Base-by-base conservation (phyloP, 2,888 invertebrate species). In the Agonum fuliginosum region DNA sequence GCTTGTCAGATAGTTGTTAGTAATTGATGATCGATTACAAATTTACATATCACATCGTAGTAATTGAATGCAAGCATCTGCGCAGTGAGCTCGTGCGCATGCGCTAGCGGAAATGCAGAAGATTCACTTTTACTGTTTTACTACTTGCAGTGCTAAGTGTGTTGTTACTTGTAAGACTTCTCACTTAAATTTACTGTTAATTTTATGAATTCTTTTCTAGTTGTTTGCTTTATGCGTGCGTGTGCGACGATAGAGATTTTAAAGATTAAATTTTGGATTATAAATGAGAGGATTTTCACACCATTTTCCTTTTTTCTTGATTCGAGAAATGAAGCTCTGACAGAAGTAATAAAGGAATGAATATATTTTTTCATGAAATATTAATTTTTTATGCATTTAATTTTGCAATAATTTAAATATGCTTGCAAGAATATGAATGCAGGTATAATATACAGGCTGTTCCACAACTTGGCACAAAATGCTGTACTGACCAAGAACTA, bases 21-120 rank as follows among this genome's bases (percentile, higher is more conserved):
- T 72, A 72, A 72, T 54, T 72, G 71, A 72, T 72, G 71, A 72
- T 72, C 71, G 71, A 72, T 72, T 72, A 72, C 71, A 34, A 51
- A 72, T 72, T 72, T 72, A 72, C 71, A 72, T 72, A 72, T 72
- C 48, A 72, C 71, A 72, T 43, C 51, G 69, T 4, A 24, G 69
- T 69, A 69, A 69, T 69, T 69, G 69, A 69, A 54, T 12, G 14
- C 43, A 5, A 1, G 14, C 43, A 43, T 14, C 14, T 54, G 24
- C 12, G n/a, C 54, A 24, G n/a, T n/a, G n/a, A n/a, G 24, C 22
- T 22, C 54, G 4, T 5, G 54, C 54, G 54, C 4, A 37, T 10
- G 37, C n/a, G 1, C 12, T 43, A 43, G 24, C 54, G 54, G 54
- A 54, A 54, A 54, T 54, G 54, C 3, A n/a, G 22, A 54, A 34